Percentiles rank a stretch among this genome's conserved stretches.
Conservation (phyloP, 2,888 invertebrate genomes). For the Kryphioiulus occultus region DNA sequence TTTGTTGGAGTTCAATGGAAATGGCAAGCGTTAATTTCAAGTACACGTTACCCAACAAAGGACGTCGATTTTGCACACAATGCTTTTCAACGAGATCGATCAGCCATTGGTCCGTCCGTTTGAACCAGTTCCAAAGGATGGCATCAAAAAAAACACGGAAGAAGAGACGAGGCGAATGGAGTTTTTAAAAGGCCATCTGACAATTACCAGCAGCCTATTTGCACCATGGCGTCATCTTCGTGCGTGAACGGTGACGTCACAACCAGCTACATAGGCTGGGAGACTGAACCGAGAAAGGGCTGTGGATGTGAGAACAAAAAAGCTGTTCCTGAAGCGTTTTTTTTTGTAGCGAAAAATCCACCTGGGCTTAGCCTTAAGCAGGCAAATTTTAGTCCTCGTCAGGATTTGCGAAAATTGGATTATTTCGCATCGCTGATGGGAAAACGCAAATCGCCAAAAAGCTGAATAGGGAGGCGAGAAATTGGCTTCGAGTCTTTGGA, state of each 20-base stretch:
- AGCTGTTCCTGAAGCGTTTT: neutral
- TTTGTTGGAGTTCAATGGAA: neutral
- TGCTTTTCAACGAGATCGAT: neutral
- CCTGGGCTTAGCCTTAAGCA: neutral
- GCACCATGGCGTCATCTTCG: neutral
- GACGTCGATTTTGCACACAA: neutral
- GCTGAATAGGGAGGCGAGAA: neutral
- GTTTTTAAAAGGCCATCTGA: neutral
- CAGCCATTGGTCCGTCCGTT: conserved; percentile 1
- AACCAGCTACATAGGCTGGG: neutral
- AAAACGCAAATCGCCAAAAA: neutral
- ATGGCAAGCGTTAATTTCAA: neutral
- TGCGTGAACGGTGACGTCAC: neutral
- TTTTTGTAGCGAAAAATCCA: neutral
- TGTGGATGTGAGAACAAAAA: neutral
- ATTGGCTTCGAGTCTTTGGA: neutral
- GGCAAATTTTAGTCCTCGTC: neutral
- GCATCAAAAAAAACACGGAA: neutral
- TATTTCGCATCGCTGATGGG: neutral
- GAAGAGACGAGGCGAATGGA: neutral
- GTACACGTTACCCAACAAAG: neutral
- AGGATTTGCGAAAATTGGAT: conserved; percentile 17
- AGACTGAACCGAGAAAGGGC: neutral
- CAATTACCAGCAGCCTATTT: neutral
- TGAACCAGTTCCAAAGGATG: neutral